phyloP scores from a whole-genome alignment of 2,113 vertebrate species.

The Cyrtonyx montezumae region DNA sequence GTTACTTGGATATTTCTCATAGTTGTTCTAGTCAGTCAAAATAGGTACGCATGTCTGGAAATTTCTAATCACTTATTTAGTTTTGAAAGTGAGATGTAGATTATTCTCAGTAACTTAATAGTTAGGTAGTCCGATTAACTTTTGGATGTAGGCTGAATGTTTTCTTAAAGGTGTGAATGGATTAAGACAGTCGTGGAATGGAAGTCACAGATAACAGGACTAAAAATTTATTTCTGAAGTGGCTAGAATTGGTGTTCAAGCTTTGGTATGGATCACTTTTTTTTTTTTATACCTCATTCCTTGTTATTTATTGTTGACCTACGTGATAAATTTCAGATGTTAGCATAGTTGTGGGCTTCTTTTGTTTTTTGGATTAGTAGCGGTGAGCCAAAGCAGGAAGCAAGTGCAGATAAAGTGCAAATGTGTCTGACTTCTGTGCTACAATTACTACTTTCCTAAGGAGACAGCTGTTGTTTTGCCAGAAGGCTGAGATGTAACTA shows the following conservation, averaged over 20 bases:
- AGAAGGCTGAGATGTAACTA: not conserved
- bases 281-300: not conserved
- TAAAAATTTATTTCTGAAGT: not conserved
- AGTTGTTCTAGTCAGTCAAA: not conserved
- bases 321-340: not conserved
- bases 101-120: not conserved
- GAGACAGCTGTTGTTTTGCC: constrained; percentile 17
- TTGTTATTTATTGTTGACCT: not conserved
- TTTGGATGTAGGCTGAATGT: not conserved
- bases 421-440: not conserved
- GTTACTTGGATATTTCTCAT: not conserved
- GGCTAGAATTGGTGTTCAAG: rapidly evolving
- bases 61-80: not conserved
- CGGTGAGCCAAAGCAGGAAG: constrained; percentile 20
- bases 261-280: not conserved
- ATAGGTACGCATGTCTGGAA: not conserved
- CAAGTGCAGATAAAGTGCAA: not conserved
- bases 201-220: not conserved
- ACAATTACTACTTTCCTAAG: not conserved
- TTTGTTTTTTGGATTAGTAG: not conserved
- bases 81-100: not conserved
- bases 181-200: not conserved
- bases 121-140: not conserved
- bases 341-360: not conserved
- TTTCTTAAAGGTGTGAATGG: not conserved